Base-by-base conservation (phyloP, 2,113 vertebrate genomes). In the Coptodon bakossiorum region DNA sequence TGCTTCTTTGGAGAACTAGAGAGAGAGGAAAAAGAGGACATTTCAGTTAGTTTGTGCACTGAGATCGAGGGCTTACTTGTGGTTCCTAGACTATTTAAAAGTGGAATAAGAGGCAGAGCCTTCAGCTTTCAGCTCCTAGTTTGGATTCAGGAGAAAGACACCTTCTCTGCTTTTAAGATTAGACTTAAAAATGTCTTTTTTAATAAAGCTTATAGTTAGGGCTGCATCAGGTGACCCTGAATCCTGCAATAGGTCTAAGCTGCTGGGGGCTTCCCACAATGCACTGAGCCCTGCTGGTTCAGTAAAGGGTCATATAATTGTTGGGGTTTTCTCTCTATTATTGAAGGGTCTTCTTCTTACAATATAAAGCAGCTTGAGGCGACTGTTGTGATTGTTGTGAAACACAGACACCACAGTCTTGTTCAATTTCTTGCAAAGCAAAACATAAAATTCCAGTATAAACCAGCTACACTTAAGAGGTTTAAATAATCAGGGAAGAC, bases 1-100 rank as follows among this genome's bases (percentile, higher is more conserved):
- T 90, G 98, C 94, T 2, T 99, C 99, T 96, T 98, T 99, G 93
- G 99, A 99, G 95, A 99, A 99, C 99, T 99, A 93, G 12, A 87
- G 31, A 43, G 86, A 48, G 22, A 48, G 36, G 24, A 48, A 40
- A 63, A 45, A 4, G 38, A 83, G 3, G 10, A 56, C 4, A 82
- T 14, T 19, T n/a, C 13, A 22, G 38, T 53, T 5, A 36, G 4
- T 27, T 17, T 76, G 9, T 11, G 36, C 31, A 56, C 53, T 68
- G 36, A 68, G 36, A 9, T 36, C 40, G 63, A 13, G 17, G 19
- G 34, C 63, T 38, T 66, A 66, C 61, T 8, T 68, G 63, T 40
- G 63, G 63, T 68, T 68, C 63, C 0, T 24, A 6, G 36, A 22
- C n/a, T 24, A 24, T 40, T 68, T 68, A 40, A 14, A 68, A 68